Percentiles rank a stretch among this genome's conserved stretches.
Conservation (phyloP, 2,888 invertebrate species). For the Ophion costatus region DNA sequence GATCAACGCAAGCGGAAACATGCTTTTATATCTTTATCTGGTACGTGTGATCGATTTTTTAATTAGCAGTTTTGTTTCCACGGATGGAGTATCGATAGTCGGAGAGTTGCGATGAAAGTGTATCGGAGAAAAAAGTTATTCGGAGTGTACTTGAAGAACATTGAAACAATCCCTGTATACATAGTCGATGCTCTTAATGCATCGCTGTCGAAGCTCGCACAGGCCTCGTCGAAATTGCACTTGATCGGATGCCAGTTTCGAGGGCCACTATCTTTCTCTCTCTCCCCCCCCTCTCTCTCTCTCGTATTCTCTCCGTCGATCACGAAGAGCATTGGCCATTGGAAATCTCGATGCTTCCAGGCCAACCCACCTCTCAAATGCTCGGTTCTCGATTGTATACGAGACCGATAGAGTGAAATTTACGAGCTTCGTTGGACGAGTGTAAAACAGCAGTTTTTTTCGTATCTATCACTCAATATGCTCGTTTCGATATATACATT, state of each 20-base stretch:
- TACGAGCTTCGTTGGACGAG: slow-evolving; percentile 42
- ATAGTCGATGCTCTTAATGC: slow-evolving; percentile 49
- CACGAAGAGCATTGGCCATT: slow-evolving; percentile 49
- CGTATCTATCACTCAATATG: slow-evolving; percentile 36
- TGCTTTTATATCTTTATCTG: neutral
- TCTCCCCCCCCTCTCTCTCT: slow-evolving; percentile 29
- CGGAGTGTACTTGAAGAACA: slow-evolving; percentile 37
- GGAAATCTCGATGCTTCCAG: slow-evolving; percentile 53
- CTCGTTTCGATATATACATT: slow-evolving; percentile 27
- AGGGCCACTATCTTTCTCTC: slow-evolving; percentile 26
- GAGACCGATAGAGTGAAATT: slow-evolving; percentile 53
- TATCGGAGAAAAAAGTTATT: slow-evolving; percentile 31
- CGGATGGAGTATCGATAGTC: neutral
- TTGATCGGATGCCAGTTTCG: slow-evolving; percentile 64
- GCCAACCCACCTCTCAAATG: slow-evolving; percentile 34
- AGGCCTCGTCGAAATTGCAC: slow-evolving; percentile 55
- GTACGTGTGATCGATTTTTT: neutral
- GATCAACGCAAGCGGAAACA: too few relatives aligned
- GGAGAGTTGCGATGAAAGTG: neutral
- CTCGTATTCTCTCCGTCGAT: slow-evolving; percentile 8
- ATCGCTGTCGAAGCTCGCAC: slow-evolving; percentile 23
- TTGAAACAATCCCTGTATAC: slow-evolving; percentile 28
- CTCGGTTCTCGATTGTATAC: slow-evolving; percentile 37
- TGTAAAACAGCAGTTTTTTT: slow-evolving; percentile 44
- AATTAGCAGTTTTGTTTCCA: neutral